Evolutionary conservation across 2,113 vertebrate species (phyloP).

Genomic region (Recurvirostra avosetta): DNA sequence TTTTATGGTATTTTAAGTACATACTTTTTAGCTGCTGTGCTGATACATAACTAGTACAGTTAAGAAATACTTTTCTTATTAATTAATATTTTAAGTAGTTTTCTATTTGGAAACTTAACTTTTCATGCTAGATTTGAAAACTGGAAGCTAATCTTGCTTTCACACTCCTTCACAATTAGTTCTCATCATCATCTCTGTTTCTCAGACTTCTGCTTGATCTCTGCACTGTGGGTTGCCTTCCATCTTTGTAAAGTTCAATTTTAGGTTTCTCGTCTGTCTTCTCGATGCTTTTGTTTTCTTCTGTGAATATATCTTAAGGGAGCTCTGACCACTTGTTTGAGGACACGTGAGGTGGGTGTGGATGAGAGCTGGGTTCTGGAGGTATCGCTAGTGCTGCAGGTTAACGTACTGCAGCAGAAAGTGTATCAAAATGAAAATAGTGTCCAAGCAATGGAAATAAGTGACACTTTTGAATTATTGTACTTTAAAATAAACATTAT

Average conservation of each 20-base stretch:
- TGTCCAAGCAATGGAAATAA: neutral
- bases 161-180: neutral
- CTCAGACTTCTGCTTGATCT: neutral
- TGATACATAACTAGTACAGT: neutral
- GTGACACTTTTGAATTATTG: neutral
- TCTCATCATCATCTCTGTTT: neutral
- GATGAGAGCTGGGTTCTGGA: neutral
- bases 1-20: neutral
- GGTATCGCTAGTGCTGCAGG: accelerated
- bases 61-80: neutral
- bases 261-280: neutral
- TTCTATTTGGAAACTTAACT: neutral
- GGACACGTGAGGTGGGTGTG: neutral
- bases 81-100: neutral
- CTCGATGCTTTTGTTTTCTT: neutral
- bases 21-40: neutral
- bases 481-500: neutral
- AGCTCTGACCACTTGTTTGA: neutral
- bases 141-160: neutral
- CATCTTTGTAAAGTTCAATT: neutral
- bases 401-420: neutral
- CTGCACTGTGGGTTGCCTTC: neutral
- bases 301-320: neutral
- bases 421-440: neutral
- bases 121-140: neutral